Base-by-base conservation (phyloP, 1,140 invertebrate species). In the Caerostris darwini region DNA sequence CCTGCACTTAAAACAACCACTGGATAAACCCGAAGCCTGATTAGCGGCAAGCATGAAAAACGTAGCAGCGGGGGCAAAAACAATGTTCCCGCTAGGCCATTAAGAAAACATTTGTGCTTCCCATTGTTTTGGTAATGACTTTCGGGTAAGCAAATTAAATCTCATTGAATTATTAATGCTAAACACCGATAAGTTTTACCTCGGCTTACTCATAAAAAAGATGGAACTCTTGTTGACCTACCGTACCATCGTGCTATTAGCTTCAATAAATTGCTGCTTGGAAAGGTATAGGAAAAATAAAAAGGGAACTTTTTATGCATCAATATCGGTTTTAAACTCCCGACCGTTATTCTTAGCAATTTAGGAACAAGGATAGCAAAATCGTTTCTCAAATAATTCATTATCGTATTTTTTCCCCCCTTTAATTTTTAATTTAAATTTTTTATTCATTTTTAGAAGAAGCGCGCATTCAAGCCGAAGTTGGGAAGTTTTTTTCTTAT, bases 151-250 rank as follows among this genome's bases (percentile, higher is more conserved):
- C 92, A 94, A 94, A 94, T 94, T 94, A 94, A 94, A 94, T 94
- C 92, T 94, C 92, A 94, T 94, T 88, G 92, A 94, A 94, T 94
- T 94, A 94, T 94, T 94, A 94, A 94, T 94, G 92, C 56, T 94
- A 94, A 94, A 94, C 92, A 61, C 92, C 92, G 92, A 94, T 94
- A 94, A 94, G 92, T 89, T 94, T 61, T 94, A 59, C 67, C 64
- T 12, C 64, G 17, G 6, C 54, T 5, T 7, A 56, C 34, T 77
- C 64, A 88, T 61, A 94, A 94, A 94, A 94, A 88, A 94, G 85
- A 89, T 56, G 86, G 56, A 94, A 89, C 92, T 59, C 34, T n/a
- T 54, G 7, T 93, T 88, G 85, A 89, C 92, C 86, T 94, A 34
- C 54, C 81, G 7, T 17, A 34, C 71, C 50, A 3, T 19, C 17